Evolutionary conservation across 2,113 vertebrate species (phyloP), one percentile per base, ranked within the genome.

Genomic region (Epinephelus cyanopodus): DNA sequence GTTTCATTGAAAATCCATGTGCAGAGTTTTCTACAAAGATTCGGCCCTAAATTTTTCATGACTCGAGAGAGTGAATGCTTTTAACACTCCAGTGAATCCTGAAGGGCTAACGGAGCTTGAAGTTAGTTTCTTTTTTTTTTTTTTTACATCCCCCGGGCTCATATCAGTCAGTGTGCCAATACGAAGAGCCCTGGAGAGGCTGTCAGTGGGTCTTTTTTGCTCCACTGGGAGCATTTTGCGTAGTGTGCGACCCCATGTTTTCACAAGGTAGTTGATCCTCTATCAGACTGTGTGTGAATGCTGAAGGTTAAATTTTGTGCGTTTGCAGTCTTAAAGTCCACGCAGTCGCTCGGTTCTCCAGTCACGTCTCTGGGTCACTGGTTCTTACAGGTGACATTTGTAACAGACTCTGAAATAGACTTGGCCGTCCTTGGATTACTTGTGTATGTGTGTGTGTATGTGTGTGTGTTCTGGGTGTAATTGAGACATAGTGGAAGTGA

Each of bases 401-500:
- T 69, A 89, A 83, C 58, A 54, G 53, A 82, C 73, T 73, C 81
- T 80, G 64, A 78, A 82, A 83, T 77, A 78, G 86, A 78, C 79
- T 74, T 71, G 64, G 58, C 75, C 17, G 54, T 67, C 80, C 77
- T 87, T 82, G 50, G 60, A 9, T n/a, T 45, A 33, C 33, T 0
- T 33, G 42, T 37, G 39, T 65, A 10, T 13, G 37, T 15, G 27
- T 1, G 25, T 18, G 29, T 8, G 9, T 61, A n/a, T n/a, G 50
- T 61, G 65, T 66, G 23, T 37, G 64, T 71, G 62, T 69, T 58
- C 53, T 25, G 66, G 15, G 23, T 61, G 39, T 77, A 73, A 86
- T 78, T 82, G 78, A 87, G 81, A 87, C 61, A 50, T 69, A 82
- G 33, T 68, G 45, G 64, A 87, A 39, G 67, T 79, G 77, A 85